phyloP scores from a whole-genome alignment of 2,888 invertebrate genomes.

The Synanthedon formicaeformis region DNA sequence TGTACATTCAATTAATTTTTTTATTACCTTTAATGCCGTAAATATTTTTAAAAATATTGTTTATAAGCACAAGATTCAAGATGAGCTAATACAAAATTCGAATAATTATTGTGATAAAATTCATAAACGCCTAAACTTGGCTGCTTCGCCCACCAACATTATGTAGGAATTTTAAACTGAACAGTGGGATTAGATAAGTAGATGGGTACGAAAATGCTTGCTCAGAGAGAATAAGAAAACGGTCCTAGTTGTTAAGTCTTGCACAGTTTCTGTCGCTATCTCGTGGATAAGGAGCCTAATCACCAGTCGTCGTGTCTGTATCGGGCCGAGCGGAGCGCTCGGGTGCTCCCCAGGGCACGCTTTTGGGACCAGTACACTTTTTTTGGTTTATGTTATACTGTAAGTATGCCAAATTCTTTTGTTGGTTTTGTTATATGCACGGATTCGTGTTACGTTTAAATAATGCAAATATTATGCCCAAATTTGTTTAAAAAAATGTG shows the following conservation, averaged over 20 bases:
- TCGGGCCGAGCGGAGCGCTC: constrained; percentile 58
- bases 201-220: constrained; percentile 60
- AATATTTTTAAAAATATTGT: not conserved
- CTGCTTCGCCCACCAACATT: constrained; percentile 27
- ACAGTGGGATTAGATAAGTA: constrained; percentile 61
- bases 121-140: constrained; percentile 43
- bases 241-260: constrained; percentile 71
- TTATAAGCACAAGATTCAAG: not conserved
- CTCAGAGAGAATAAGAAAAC: constrained; percentile 66
- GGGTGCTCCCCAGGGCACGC: constrained; percentile 61
- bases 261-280: constrained; percentile 70
- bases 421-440: constrained; percentile 53
- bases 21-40: not conserved
- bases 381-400: constrained; percentile 66
- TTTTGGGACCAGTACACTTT: constrained; percentile 69
- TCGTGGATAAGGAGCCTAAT: constrained; percentile 69
- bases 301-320: constrained; percentile 70
- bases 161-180: constrained; percentile 59
- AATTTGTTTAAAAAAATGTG: not conserved
- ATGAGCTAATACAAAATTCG: not conserved
- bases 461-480: not conserved
- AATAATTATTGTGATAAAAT: constrained; percentile 23
- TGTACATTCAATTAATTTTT: not conserved
- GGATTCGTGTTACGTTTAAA: constrained; percentile 35
- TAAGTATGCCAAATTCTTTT: constrained; percentile 69